These are phyloP conservation scores for Hozukius guyotensis DNA, from an alignment of 2,797 vertebrate species.

Conservation along the genomic window DNA sequence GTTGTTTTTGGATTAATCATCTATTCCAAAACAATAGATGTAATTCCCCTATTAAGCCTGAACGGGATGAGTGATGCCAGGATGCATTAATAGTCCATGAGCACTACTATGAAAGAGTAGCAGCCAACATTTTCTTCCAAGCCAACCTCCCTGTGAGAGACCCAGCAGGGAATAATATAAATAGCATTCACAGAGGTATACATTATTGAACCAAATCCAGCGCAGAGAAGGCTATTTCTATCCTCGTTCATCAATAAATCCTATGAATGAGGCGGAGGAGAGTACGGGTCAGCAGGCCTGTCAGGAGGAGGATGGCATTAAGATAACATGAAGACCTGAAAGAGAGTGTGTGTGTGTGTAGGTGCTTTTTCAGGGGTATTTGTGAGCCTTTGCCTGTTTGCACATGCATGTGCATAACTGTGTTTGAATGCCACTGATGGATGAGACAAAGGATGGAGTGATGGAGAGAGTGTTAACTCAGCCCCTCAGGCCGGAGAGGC, in stretches of 20 bases:
- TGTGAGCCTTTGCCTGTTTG: constrained; percentile 11
- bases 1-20: constrained; percentile 25
- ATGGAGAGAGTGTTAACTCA: constrained; percentile 45
- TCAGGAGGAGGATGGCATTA: constrained; percentile 48
- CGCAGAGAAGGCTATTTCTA: constrained; percentile 58
- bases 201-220: constrained; percentile 72
- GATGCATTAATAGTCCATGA: constrained; percentile 35
- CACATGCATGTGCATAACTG: constrained; percentile 24
- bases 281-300: constrained; percentile 43
- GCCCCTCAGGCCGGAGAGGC: constrained; percentile 39
- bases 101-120: constrained; percentile 40
- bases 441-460: constrained; percentile 30
- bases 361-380: background rate
- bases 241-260: constrained; percentile 51
- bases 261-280: constrained; percentile 51
- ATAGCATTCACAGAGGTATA: constrained; percentile 68
- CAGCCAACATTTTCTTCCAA: constrained; percentile 27
- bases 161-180: constrained; percentile 60
- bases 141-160: constrained; percentile 30
- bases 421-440: constrained; percentile 53
- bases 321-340: constrained; percentile 46
- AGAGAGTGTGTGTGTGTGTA: background rate
- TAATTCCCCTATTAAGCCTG: background rate
- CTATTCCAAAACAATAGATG: constrained; percentile 17
- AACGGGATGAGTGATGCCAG: constrained; percentile 15